A percentile compares a stretch with the other conserved stretches of the same genome.
These are phyloP conservation scores for Diplolepis rosae DNA, from an alignment of 2,888 invertebrate species.

Conservation along the genomic window DNA sequence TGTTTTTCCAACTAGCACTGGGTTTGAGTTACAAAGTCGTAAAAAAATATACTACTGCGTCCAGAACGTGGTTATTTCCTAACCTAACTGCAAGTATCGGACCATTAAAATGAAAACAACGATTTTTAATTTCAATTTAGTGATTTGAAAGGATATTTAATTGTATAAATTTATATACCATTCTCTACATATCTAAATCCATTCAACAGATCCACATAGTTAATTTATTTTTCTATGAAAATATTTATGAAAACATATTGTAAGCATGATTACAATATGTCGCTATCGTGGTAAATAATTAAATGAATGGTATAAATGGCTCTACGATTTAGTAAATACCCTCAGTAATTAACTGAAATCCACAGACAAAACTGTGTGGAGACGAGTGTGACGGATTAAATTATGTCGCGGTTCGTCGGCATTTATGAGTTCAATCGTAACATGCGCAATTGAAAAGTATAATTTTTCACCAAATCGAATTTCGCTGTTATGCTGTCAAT, in stretches of 20 bases:
- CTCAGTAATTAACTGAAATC: slow-evolving; percentile 12
- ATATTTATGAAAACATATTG: too few relatives aligned
- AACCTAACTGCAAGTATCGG: too few relatives aligned
- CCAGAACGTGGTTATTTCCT: slow-evolving; percentile 42
- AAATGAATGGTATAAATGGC: neutral
- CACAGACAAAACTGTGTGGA: slow-evolving; percentile 16
- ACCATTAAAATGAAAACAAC: too few relatives aligned
- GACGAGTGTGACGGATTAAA: slow-evolving; percentile 17
- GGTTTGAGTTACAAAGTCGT: slow-evolving; percentile 47
- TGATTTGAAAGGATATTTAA: too few relatives aligned
- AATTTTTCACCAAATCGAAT: slow-evolving; percentile 22
- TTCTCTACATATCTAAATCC: too few relatives aligned
- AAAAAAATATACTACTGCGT: slow-evolving; percentile 48
- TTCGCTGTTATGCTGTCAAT: neutral
- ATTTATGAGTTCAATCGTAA: slow-evolving; percentile 22
- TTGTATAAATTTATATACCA: too few relatives aligned
- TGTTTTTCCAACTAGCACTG: slow-evolving; percentile 39
- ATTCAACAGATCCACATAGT: too few relatives aligned
- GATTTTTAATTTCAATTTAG: too few relatives aligned
- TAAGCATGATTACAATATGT: too few relatives aligned
- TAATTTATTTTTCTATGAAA: too few relatives aligned
- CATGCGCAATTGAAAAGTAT: slow-evolving; percentile 15
- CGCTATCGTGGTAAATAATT: neutral
- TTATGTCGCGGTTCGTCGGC: slow-evolving; percentile 29
- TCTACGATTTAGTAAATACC: slow-evolving; percentile 6